phyloP scores from a whole-genome alignment of 2,888 invertebrate species.

The Athalia cordata region DNA sequence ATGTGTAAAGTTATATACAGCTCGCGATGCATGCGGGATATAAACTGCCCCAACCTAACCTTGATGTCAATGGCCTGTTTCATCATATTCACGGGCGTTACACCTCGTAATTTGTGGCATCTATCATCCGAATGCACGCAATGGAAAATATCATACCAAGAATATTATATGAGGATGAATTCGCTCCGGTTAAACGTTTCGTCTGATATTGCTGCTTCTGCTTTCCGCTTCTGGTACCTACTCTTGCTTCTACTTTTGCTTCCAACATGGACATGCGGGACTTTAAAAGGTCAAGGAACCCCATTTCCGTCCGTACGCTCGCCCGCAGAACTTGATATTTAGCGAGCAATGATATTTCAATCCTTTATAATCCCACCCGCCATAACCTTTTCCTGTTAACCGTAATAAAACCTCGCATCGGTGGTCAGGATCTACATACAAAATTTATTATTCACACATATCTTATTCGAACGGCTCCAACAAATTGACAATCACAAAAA shows the following conservation, averaged over 20 bases:
- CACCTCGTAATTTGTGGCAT: constrained; percentile 45
- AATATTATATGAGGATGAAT: constrained; percentile 14
- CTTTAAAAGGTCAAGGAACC: constrained; percentile 39
- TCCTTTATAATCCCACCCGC: background rate
- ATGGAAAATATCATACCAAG: constrained; percentile 40
- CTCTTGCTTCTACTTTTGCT: too few species aligned
- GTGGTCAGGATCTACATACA: too few species aligned
- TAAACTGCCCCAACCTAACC: constrained; percentile 9
- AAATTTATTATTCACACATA: too few species aligned
- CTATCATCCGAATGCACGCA: constrained; percentile 47
- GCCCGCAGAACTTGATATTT: constrained; percentile 15
- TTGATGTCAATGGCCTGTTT: constrained; percentile 47
- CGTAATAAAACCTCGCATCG: background rate
- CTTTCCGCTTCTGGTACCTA: background rate
- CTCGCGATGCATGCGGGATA: constrained; percentile 1
- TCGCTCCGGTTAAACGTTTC: constrained; percentile 3
- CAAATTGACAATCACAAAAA: too few species aligned
- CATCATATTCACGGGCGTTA: constrained; percentile 41
- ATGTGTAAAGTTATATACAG: background rate
- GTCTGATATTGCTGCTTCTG: too few species aligned
- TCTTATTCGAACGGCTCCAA: too few species aligned
- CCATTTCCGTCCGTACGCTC: constrained; percentile 22
- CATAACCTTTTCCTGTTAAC: background rate
- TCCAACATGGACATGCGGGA: background rate
- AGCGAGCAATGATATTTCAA: constrained; percentile 16